Evolutionary conservation across 2,888 invertebrate genomes (phyloP), one percentile per base, ranked within the genome.

Genomic region (Dryomyza anilis): DNA sequence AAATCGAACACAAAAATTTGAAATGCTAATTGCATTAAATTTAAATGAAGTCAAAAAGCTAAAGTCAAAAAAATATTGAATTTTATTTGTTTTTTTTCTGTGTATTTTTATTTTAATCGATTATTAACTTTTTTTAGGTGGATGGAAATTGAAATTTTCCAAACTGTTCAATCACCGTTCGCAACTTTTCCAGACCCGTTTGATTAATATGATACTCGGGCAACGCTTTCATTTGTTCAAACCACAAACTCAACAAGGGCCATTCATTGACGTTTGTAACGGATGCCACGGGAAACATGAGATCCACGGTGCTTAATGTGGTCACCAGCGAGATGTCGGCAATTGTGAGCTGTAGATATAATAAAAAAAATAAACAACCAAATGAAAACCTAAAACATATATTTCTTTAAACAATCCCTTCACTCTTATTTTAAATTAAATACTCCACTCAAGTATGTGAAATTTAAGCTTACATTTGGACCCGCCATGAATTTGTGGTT

Each of bases 281-380:
- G 52, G 65, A 65, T 3, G 76, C 76, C 52, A 85, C 73, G 14
- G 84, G 84, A 73, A 85, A 83, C 72, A 85, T 74, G 65, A 84
- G 76, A 76, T 83, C 76, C 33, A 81, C 76, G n/a, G 81, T 83
- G 62, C 83, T 81, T 61, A 85, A 64, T 68, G 84, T 83, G 67
- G 84, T 78, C 66, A 84, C 76, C 61, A 84, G 76, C 46, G 84
- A 83, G 69, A 85, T 76, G 74, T 85, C 85, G 53, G 85, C 85
- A 66, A 85, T 79, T 56, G 83, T 81, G 67, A 81, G 66, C 82
- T 82, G 65, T 55, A 71, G 69, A 39, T 16, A 68, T 12, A 46
- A 10, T 19, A 10, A 48, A 14, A 48, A 48, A 21, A 23, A 12
- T 48, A 48, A 12, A n/a, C 39, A n/a, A 2, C 39, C 12, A 48